Evolutionary conservation across 2,113 vertebrate species (phyloP).

Genomic region (Ailurus styani): DNA sequence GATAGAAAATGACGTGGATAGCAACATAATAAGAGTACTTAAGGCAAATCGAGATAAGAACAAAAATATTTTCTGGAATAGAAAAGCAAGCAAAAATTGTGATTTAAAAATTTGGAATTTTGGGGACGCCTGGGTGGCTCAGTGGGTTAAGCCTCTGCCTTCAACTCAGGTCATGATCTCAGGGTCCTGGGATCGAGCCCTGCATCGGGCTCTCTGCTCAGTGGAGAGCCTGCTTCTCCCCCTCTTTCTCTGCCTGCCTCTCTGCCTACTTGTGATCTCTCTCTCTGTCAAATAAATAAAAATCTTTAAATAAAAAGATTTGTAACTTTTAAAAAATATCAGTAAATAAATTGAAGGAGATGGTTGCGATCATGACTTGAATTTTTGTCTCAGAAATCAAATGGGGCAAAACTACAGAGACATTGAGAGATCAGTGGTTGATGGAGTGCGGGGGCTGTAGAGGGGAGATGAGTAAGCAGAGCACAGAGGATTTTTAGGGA

Average conservation of each 20-base stretch:
- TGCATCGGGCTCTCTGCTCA: no score
- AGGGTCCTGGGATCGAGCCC: no score
- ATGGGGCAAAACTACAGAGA: background rate
- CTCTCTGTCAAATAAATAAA: no score
- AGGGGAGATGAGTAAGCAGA: background rate
- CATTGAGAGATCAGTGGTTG: background rate
- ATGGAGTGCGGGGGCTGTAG: background rate
- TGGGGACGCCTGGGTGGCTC: no score
- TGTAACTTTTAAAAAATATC: background rate
- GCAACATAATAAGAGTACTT: background rate
- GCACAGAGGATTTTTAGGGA: background rate
- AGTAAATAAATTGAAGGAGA: background rate
- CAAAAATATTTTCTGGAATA: background rate
- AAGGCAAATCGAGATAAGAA: background rate
- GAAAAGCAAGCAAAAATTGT: background rate
- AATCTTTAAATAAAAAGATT: no score
- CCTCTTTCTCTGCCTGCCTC: no score
- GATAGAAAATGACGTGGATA: background rate
- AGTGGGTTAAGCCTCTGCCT: no score
- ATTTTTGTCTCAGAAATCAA: background rate
- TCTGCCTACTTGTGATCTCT: no score
- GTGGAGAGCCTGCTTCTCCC: no score
- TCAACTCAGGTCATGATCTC: no score
- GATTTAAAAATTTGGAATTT: background rate
- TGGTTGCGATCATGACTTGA: background rate